Conservation (phyloP, 1,140 invertebrate genomes). For the Caenorhabditis remanei region DNA sequence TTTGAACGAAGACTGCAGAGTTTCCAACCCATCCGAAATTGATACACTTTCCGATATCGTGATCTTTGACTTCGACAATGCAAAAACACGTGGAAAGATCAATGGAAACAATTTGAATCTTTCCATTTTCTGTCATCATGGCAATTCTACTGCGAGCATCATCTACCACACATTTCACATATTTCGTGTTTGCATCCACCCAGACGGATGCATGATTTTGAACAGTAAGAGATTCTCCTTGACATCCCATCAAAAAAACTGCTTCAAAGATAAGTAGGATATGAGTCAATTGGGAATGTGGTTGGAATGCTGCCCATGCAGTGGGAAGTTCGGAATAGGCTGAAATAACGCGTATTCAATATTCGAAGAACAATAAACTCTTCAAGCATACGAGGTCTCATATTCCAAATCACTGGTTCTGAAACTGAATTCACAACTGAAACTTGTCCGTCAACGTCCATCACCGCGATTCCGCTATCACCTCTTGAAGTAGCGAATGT, state of each 20-base stretch:
- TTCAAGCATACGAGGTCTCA: conserved; percentile 36
- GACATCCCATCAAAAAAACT: conserved; percentile 54
- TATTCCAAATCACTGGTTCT: conserved; percentile 58
- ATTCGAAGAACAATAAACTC: no score
- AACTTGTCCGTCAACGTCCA: conserved; percentile 50
- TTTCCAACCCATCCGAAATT: conserved; percentile 57
- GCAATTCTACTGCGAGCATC: conserved; percentile 13
- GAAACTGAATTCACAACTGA: conserved; percentile 59
- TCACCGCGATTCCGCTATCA: conserved; percentile 59
- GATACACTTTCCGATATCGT: conserved; percentile 8
- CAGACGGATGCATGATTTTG: conserved; percentile 10
- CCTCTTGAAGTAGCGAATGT: conserved; percentile 48
- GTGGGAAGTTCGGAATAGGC: conserved; percentile 43
- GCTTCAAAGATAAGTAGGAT: conserved; percentile 38
- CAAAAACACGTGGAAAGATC: conserved; percentile 42
- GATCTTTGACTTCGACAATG: neutral
- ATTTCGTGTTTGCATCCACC: neutral
- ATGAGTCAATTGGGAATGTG: conserved; percentile 52
- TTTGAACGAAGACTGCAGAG: conserved; percentile 44
- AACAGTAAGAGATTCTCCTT: conserved; percentile 54
- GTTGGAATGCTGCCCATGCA: conserved; percentile 59
- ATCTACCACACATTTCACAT: conserved; percentile 28
- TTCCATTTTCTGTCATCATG: conserved; percentile 23
- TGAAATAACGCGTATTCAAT: neutral
- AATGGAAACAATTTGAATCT: conserved; percentile 42